Percentiles rank a stretch among this genome's conserved stretches.
These are phyloP conservation scores for Scomber scombrus DNA, from an alignment of 2,113 vertebrate genomes.

Conservation along the genomic window DNA sequence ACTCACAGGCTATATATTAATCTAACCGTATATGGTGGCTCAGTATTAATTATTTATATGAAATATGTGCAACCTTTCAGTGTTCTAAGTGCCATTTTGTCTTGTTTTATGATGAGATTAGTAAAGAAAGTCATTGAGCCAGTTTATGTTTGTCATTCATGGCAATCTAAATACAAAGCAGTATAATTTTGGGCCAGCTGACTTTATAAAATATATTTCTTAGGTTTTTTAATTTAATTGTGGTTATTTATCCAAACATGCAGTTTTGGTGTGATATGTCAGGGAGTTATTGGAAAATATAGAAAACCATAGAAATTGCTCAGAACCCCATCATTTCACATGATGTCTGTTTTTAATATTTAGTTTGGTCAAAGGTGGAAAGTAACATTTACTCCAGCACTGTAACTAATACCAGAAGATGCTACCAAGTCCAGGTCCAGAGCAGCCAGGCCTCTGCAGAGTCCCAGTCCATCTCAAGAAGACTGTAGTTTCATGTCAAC, in stretches of 20 bases:
- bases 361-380: neutral
- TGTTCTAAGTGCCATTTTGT: slow-evolving; percentile 5
- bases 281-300: neutral
- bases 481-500: too few species aligned
- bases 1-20: neutral
- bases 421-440: too few species aligned
- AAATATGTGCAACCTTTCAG: neutral
- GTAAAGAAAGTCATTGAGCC: too few species aligned
- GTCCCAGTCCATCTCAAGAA: too few species aligned
- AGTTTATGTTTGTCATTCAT: neutral
- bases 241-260: neutral
- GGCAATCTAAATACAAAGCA: too few species aligned
- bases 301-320: neutral
- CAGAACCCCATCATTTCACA: neutral
- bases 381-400: neutral
- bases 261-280: too few species aligned
- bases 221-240: neutral
- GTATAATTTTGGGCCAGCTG: too few species aligned
- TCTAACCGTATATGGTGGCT: neutral
- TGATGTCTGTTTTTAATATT: neutral
- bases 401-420: neutral
- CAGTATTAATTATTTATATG: neutral
- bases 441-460: too few species aligned
- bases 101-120: neutral
- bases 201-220: too few species aligned